These are phyloP conservation scores for Cladopsammia gracilis DNA, from an alignment of 64 coral and sea anemone species.

Conservation along the genomic window DNA sequence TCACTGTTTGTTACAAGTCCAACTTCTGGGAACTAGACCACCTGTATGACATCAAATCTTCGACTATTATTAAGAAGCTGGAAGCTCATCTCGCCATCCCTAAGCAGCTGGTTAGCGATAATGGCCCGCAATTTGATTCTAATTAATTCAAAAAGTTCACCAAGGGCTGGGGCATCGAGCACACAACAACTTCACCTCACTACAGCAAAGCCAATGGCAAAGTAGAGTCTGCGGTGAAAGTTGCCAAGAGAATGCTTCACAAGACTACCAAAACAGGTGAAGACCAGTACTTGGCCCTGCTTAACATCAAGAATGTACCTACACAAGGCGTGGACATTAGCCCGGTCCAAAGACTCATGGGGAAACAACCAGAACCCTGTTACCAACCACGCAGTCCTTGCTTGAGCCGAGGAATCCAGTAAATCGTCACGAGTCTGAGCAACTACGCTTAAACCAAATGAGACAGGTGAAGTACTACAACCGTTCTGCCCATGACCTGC, in stretches of 20 bases:
- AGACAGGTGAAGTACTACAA: no score
- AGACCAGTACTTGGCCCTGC: slow-evolving; percentile 67
- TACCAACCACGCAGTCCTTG: slow-evolving; percentile 41
- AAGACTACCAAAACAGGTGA: slow-evolving; percentile 35
- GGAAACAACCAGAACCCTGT: slow-evolving; percentile 35
- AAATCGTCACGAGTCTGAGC: background rate
- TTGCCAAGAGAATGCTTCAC: slow-evolving; percentile 35
- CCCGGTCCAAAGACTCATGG: slow-evolving; percentile 37
- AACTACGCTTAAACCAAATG: no score
- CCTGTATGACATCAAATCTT: background rate
- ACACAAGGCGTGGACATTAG: slow-evolving; percentile 36
- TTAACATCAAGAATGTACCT: slow-evolving; percentile 57
- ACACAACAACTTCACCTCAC: slow-evolving; percentile 13
- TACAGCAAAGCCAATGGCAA: slow-evolving; percentile 55
- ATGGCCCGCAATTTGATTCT: slow-evolving; percentile 31
- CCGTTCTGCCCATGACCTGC: no score
- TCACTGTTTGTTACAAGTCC: slow-evolving; percentile 12
- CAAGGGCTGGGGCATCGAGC: slow-evolving; percentile 15
- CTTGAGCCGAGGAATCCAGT: slow-evolving; percentile 5
- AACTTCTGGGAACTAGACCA: slow-evolving; percentile 40
- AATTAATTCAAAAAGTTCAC: slow-evolving; percentile 28
- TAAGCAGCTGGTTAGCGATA: slow-evolving; percentile 10
- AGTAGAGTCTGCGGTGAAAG: slow-evolving; percentile 55
- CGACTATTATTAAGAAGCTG: slow-evolving; percentile 4
- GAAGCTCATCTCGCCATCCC: slow-evolving; percentile 21